Base-by-base conservation (phyloP, 1,140 invertebrate genomes). In the Achatina immaculata region DNA sequence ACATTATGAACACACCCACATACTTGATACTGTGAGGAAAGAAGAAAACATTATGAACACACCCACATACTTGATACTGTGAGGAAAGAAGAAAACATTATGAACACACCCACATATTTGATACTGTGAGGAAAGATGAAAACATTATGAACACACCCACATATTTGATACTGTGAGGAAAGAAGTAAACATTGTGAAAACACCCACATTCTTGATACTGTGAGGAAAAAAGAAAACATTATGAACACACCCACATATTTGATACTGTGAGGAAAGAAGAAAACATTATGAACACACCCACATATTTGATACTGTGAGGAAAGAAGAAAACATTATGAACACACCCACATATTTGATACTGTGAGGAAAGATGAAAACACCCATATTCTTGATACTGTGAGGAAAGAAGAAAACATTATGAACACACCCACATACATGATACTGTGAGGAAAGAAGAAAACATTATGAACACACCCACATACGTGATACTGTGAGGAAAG, bases 1-100 rank as follows among this genome's bases (percentile, higher is more conserved):
- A 90, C 82, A 95, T 93, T 0, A 96, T 95, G 89, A 97, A 96
- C 82, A 97, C 93, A 0, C 96, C 97, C 65, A 96, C 94, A 92
- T 97, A 98, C 91, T 98, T 98, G 0, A 98, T 94, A 90, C 96
- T 97, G 87, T 90, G 80, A 36, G 72, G 11, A 0, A 72, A 66
- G 66, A 0, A 28, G 42, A 66, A 66, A 62, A n/a, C 14, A 66
- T 16, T 42, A n/a, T n/a, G n/a, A n/a, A n/a, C n/a, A n/a, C n/a
- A n/a, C n/a, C n/a, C n/a, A n/a, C n/a, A n/a, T n/a, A n/a, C n/a
- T n/a, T n/a, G n/a, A n/a, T n/a, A n/a, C n/a, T n/a, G n/a, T n/a
- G n/a, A n/a, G n/a, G n/a, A n/a, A n/a, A n/a, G n/a, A n/a, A n/a
- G n/a, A n/a, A n/a, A n/a, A n/a, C n/a, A n/a, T n/a, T n/a, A n/a